These are phyloP conservation scores for Cheiracanthium punctorium DNA, from an alignment of 2,888 invertebrate species.

Conservation along the genomic window DNA sequence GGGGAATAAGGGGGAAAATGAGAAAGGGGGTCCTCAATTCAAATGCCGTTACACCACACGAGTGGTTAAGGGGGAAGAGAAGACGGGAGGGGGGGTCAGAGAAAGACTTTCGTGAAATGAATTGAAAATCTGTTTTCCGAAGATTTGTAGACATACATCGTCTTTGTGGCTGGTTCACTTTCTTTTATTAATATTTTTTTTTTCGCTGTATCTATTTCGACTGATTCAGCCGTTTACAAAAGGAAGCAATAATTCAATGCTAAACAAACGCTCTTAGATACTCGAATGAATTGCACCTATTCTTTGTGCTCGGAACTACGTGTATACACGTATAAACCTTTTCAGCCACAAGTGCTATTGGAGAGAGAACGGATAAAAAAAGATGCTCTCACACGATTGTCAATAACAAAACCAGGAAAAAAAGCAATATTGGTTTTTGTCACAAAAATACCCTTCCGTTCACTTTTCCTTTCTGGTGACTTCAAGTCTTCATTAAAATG, in stretches of 20 bases:
- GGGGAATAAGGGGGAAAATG: slow-evolving; percentile 2
- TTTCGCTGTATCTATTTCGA: slow-evolving; percentile 54
- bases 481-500: slow-evolving; percentile 53
- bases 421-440: neutral
- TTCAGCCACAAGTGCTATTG: neutral
- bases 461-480: slow-evolving; percentile 36
- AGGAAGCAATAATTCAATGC: slow-evolving; percentile 58
- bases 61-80: slow-evolving; percentile 57
- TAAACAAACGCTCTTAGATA: slow-evolving; percentile 61
- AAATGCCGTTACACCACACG: slow-evolving; percentile 62
- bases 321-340: neutral
- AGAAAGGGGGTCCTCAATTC: slow-evolving; percentile 41
- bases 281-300: slow-evolving; percentile 48
- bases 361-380: neutral
- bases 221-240: slow-evolving; percentile 29
- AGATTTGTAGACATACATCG: slow-evolving; percentile 45
- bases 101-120: slow-evolving; percentile 27
- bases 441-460: neutral
- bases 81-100: slow-evolving; percentile 6
- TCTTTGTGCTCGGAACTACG: no score
- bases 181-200: slow-evolving; percentile 40
- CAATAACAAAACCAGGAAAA: neutral
- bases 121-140: slow-evolving; percentile 58
- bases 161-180: slow-evolving; percentile 48
- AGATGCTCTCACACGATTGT: neutral